Percentiles rank a stretch among this genome's conserved stretches.
phyloP scores from a whole-genome alignment of 2,888 invertebrate genomes.

The Himalopsyche tibetana region DNA sequence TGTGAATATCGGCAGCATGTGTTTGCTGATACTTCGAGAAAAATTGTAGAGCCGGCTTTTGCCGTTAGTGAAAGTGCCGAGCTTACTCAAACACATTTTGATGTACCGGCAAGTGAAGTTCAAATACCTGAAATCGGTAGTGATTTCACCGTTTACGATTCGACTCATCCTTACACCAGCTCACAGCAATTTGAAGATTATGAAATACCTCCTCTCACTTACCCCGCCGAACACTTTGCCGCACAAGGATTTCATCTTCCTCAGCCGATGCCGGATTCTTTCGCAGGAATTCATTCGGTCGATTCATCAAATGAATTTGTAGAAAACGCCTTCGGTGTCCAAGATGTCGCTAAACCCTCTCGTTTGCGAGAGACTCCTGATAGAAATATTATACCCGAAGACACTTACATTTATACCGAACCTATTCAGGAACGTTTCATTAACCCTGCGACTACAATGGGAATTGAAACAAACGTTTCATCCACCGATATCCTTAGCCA shows the following conservation, averaged over 20 bases:
- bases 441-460: not conserved
- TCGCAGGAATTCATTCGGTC: conserved; percentile 56
- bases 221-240: conserved; percentile 68
- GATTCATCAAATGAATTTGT: conserved; percentile 22
- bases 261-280: conserved; percentile 64
- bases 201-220: conserved; percentile 66
- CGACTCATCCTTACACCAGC: not conserved
- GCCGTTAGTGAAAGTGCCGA: conserved; percentile 49
- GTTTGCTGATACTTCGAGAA: not conserved
- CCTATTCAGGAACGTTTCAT: conserved; percentile 36
- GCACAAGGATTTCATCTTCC: conserved; percentile 68
- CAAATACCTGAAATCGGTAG: not conserved
- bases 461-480: conserved; percentile 30
- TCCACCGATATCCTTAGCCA: conserved; percentile 67
- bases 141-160: conserved; percentile 10
- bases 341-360: not conserved
- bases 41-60: conserved; percentile 3
- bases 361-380: conserved; percentile 37
- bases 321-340: conserved; percentile 32
- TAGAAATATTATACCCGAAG: conserved; percentile 64
- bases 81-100: not conserved
- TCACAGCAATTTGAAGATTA: conserved; percentile 60
- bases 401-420: conserved; percentile 37
- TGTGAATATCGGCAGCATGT: conserved; percentile 29
- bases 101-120: conserved; percentile 5